Conservation (phyloP, 2,113 vertebrate species). For the Anhinga anhinga region DNA sequence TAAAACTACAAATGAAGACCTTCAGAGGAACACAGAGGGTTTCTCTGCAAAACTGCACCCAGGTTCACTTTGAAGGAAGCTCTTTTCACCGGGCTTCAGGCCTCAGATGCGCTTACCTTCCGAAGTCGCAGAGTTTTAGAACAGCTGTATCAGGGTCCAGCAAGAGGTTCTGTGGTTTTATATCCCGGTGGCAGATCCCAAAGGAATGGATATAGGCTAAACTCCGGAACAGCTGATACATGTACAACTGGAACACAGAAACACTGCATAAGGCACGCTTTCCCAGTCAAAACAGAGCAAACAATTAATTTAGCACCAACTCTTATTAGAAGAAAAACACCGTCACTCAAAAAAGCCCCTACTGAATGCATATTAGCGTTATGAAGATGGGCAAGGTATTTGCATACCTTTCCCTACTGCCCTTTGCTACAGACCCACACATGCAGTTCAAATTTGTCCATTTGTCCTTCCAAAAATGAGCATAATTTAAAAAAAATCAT, state of each 20-base stretch:
- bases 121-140: conserved; percentile 98
- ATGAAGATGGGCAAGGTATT: background rate
- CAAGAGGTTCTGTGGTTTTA: conserved; percentile 99
- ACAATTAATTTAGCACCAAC: background rate
- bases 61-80: background rate
- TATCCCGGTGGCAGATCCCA: conserved; percentile 99
- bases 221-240: conserved; percentile 99
- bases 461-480: background rate
- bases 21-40: background rate
- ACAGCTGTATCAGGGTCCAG: conserved; percentile 99
- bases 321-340: background rate
- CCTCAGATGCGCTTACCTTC: conserved; percentile 81
- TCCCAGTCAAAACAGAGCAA: background rate
- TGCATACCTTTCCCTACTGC: fast-evolving
- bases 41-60: background rate
- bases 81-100: background rate
- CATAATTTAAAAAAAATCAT: background rate
- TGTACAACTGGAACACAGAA: conserved; percentile 88
- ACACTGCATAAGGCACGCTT: background rate
- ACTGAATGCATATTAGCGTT: background rate
- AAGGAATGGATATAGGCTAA: conserved; percentile 99
- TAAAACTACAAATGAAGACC: background rate
- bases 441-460: background rate
- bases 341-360: background rate
- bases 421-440: background rate